These are phyloP conservation scores for Habropoda laboriosa DNA, from an alignment of 1,140 invertebrate species.

Conservation along the genomic window DNA sequence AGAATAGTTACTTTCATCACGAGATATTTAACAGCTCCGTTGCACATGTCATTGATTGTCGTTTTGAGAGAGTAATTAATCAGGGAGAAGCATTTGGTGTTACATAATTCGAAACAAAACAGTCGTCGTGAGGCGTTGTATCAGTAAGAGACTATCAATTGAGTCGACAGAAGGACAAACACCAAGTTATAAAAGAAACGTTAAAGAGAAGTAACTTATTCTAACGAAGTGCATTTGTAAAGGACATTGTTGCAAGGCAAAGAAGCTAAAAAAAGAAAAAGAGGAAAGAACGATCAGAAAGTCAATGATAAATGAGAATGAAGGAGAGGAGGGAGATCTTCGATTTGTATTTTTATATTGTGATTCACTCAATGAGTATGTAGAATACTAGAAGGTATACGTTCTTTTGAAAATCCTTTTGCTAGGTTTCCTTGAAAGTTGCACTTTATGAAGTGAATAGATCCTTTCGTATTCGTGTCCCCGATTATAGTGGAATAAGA, in stretches of 20 bases:
- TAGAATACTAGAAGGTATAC: slow-evolving; percentile 58
- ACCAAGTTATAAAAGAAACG: slow-evolving; percentile 13
- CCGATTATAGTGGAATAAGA: slow-evolving; percentile 46
- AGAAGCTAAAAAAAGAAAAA: slow-evolving; percentile 28
- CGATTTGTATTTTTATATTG: slow-evolving; percentile 79
- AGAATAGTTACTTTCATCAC: slow-evolving; percentile 48
- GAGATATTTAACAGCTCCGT: slow-evolving; percentile 54
- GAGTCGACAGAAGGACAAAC: background rate
- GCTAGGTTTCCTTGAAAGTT: slow-evolving; percentile 40
- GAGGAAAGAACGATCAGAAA: background rate
- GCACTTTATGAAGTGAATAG: slow-evolving; percentile 30
- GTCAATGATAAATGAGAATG: slow-evolving; percentile 28
- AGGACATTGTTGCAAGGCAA: slow-evolving; percentile 38
- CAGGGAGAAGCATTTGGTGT: slow-evolving; percentile 42
- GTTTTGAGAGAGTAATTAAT: slow-evolving; percentile 37
- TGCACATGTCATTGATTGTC: slow-evolving; percentile 34
- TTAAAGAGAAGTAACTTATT: slow-evolving; percentile 39
- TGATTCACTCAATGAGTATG: slow-evolving; percentile 64
- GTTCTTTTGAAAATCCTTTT: slow-evolving; percentile 51
- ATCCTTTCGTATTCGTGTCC: slow-evolving; percentile 20
- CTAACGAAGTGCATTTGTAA: slow-evolving; percentile 35
- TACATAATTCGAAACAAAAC: slow-evolving; percentile 7
- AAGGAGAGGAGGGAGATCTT: slow-evolving; percentile 54
- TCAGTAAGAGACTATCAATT: slow-evolving; percentile 11
- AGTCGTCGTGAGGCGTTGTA: slow-evolving; percentile 21